A percentile compares a stretch with the other conserved stretches of the same genome.
phyloP scores from a whole-genome alignment of 53 echinoderm and acorn worm genomes.

The Henricia sp. region DNA sequence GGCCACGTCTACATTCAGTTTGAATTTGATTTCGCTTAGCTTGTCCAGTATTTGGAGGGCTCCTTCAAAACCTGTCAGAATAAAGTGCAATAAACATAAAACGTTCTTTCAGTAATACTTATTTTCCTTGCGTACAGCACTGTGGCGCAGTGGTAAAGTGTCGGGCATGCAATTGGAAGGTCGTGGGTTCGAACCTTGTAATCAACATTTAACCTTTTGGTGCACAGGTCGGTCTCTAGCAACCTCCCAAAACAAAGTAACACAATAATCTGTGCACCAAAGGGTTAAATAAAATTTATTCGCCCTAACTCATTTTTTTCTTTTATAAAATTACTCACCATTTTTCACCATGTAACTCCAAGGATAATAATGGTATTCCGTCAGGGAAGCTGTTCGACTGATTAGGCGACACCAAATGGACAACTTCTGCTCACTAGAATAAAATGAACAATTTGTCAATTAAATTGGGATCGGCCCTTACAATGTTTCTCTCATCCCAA shows the following conservation, averaged over 20 bases:
- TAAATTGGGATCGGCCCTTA: too few relatives aligned
- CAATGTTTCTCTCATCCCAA: too few relatives aligned
- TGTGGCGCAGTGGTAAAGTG: too few relatives aligned
- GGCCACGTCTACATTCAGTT: conserved; percentile 87
- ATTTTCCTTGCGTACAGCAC: neutral
- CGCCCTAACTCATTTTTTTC: too few relatives aligned
- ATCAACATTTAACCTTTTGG: neutral
- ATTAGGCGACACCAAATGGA: conserved; percentile 89
- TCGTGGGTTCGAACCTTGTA: too few relatives aligned
- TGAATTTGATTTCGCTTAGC: conserved; percentile 85
- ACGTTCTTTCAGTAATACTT: neutral
- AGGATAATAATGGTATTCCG: conserved; percentile 83
- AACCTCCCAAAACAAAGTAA: neutral
- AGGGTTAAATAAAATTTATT: too few relatives aligned
- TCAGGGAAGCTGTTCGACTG: conserved; percentile 79
- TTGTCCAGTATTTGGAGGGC: conserved; percentile 94
- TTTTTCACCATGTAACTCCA: conserved; percentile 95
- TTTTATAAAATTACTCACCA: too few relatives aligned
- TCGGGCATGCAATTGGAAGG: too few relatives aligned
- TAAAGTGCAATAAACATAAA: neutral
- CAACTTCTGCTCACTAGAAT: conserved; percentile 94
- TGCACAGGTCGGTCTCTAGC: neutral
- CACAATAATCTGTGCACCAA: too few relatives aligned
- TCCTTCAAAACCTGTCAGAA: conserved; percentile 83
- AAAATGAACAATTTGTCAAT: too few relatives aligned